These are phyloP conservation scores for Caenorhabditis zanzibari DNA, from an alignment of 2,888 invertebrate species.

Conservation along the genomic window DNA sequence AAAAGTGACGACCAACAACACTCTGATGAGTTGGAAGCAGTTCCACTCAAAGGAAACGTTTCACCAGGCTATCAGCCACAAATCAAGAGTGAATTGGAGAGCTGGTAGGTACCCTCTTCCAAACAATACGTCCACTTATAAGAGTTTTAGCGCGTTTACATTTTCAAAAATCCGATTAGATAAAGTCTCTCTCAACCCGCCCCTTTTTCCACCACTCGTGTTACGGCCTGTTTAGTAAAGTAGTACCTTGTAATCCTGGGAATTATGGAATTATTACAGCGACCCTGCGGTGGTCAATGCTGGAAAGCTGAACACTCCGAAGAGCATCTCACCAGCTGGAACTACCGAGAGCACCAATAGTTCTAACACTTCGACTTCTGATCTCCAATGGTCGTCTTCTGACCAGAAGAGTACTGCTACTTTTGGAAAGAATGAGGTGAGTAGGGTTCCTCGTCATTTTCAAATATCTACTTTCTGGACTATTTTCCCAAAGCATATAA, in stretches of 20 bases:
- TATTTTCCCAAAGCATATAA: too few relatives aligned
- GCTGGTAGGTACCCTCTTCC: conserved; percentile 60
- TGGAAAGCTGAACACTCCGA: conserved; percentile 53
- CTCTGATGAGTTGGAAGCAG: neutral
- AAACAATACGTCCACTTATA: neutral
- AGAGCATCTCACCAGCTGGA: conserved; percentile 64
- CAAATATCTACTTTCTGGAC: neutral
- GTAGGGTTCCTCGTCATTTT: neutral
- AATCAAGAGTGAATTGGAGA: conserved; percentile 71
- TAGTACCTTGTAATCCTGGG: conserved; percentile 20
- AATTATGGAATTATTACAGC: conserved; percentile 44
- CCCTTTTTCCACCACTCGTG: neutral
- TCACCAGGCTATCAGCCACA: conserved; percentile 66
- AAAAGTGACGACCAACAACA: conserved; percentile 29
- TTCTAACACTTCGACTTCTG: conserved; percentile 43
- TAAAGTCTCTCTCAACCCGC: neutral
- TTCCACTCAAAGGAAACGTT: conserved; percentile 45
- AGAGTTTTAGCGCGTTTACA: conserved; percentile 32
- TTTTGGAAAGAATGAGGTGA: conserved; percentile 35
- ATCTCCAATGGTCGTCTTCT: conserved; percentile 45
- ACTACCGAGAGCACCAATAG: conserved; percentile 51
- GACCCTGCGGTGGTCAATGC: conserved; percentile 39
- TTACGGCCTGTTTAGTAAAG: conserved; percentile 21
- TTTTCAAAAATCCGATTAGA: conserved; percentile 56
- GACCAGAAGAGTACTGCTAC: conserved; percentile 6